Evolutionary conservation across 2,888 invertebrate species (phyloP), one percentile per base, ranked within the genome.

Genomic region (Thecocarcelia acutangulata): DNA sequence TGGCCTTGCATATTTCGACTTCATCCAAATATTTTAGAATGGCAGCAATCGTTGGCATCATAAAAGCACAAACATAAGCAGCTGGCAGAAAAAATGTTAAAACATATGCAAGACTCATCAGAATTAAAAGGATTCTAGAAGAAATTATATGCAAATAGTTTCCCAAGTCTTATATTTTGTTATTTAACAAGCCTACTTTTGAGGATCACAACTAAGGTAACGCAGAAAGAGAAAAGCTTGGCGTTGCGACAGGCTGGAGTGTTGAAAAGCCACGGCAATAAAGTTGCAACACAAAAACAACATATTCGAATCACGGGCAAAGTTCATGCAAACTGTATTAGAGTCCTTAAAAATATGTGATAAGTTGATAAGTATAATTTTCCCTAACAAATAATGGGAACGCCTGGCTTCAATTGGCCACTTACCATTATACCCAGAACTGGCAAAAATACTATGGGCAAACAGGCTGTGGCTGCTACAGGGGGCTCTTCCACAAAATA

Each of bases 371-470:
- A n/a, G n/a, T n/a, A n/a, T n/a, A n/a, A n/a, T n/a, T n/a, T n/a
- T n/a, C n/a, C n/a, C n/a, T n/a, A n/a, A n/a, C n/a, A n/a, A n/a
- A n/a, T n/a, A n/a, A n/a, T n/a, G n/a, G n/a, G n/a, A n/a, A n/a
- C n/a, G n/a, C n/a, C n/a, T n/a, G n/a, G n/a, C n/a, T n/a, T n/a
- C n/a, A n/a, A n/a, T n/a, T n/a, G n/a, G 4, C 0, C 54, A 46
- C 80, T 42, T 3, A 81, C 80, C 76, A 76, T 19, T 5, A 81
- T 28, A 1, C 76, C 80, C 40, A 81, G 33, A 1, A 76, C 9
- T 0, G 80, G 80, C 0, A 56, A 37, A 21, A 56, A 21, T 21
- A 76, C 17, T 13, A 76, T 72, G 3, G 80, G 80, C 15, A 81
- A 12, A 8, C 72, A 15, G 0, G 46, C 70, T 17, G 17, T 56